Evolutionary conservation across 2,888 invertebrate species (phyloP).

Genomic region (Silvanus unidentatus): DNA sequence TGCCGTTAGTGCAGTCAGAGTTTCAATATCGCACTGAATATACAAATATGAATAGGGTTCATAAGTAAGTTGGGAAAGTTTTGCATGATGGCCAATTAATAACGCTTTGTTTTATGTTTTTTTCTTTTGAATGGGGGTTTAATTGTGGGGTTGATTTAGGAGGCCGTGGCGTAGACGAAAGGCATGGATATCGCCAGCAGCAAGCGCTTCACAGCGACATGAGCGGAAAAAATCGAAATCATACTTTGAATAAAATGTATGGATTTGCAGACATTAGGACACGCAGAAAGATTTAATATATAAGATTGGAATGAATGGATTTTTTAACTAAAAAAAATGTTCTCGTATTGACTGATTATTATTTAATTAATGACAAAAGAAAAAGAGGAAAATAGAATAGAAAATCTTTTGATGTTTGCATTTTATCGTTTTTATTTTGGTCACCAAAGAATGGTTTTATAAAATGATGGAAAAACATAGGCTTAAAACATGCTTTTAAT

Average conservation of each 20-base stretch:
- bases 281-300: slow-evolving; percentile 4
- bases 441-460: too few species aligned
- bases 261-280: slow-evolving; percentile 23
- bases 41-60: slow-evolving; percentile 36
- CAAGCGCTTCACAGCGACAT: slow-evolving; percentile 22
- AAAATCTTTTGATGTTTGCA: too few species aligned
- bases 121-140: slow-evolving; percentile 3
- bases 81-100: neutral
- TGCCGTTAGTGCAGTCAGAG: slow-evolving; percentile 29
- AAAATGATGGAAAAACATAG: too few species aligned
- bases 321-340: too few species aligned
- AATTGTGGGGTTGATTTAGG: slow-evolving; percentile 17
- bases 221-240: slow-evolving; percentile 32
- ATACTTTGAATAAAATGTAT: slow-evolving; percentile 19
- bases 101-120: too few species aligned
- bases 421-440: too few species aligned
- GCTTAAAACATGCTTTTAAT: too few species aligned
- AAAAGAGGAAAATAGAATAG: too few species aligned
- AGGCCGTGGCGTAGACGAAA: slow-evolving; percentile 41
- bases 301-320: too few species aligned
- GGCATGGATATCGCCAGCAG: slow-evolving; percentile 34
- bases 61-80: slow-evolving; percentile 15
- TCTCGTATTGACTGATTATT: too few species aligned
- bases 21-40: slow-evolving; percentile 26
- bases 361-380: too few species aligned